Evolutionary conservation across 2,797 vertebrate species (phyloP).

Genomic region (Saxicola maurus): DNA sequence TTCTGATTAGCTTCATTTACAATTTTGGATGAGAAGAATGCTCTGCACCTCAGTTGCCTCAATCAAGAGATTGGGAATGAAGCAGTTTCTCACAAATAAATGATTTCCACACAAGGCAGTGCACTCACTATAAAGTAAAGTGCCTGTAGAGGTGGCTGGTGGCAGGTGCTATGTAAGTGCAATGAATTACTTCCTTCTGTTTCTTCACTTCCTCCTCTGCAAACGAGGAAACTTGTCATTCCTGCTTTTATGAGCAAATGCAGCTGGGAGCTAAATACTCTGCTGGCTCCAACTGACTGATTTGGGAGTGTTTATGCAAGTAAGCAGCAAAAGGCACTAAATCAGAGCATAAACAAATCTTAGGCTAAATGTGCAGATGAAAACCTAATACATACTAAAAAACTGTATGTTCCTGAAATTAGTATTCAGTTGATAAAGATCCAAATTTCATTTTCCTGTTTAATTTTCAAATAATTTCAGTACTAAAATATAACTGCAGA

Average conservation of each 20-base stretch:
- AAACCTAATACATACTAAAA: constrained; percentile 14
- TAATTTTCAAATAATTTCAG: constrained; percentile 46
- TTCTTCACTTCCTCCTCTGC: background rate
- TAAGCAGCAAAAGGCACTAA: constrained; percentile 27
- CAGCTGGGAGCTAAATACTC: constrained; percentile 9
- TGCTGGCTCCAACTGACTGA: constrained; percentile 18
- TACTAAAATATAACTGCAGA: constrained; percentile 27
- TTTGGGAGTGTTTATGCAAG: constrained; percentile 25
- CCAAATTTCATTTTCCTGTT: constrained; percentile 11
- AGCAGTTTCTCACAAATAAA: background rate
- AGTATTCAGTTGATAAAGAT: background rate
- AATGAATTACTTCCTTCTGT: background rate
- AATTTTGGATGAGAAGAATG: background rate
- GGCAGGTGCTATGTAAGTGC: background rate
- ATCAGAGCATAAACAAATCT: constrained; percentile 38
- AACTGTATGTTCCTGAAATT: background rate
- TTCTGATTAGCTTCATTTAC: background rate
- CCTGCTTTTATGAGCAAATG: constrained; percentile 18
- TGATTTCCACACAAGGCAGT: background rate
- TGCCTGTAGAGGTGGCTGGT: background rate
- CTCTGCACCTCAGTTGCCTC: background rate
- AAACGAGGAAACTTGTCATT: background rate
- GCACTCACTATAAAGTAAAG: background rate
- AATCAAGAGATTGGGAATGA: background rate
- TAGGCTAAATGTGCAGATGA: constrained; percentile 3